Evolutionary conservation across 1,140 invertebrate genomes (phyloP), one percentile per base, ranked within the genome.

Genomic region (Orussus abietinus): DNA sequence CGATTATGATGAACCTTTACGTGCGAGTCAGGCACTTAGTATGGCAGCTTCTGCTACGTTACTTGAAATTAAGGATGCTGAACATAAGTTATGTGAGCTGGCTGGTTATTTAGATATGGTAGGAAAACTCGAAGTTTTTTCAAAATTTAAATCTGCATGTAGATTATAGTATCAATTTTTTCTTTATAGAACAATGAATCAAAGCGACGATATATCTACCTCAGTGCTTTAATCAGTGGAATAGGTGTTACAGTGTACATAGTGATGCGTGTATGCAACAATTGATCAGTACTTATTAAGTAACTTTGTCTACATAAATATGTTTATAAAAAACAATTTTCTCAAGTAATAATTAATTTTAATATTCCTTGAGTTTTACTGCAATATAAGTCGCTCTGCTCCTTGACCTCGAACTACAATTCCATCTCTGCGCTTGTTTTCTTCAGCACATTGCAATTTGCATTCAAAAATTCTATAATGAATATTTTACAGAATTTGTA

Each of bases 371-470:
- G 11, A 41, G 47, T 14, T 25, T 57, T 51, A 71, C 32, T 73
- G 65, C 18, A 77, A 51, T 45, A 77, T 73, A 2, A 77, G 42
- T 7, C 75, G 77, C 54, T 77, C 75, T 4, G 70, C 59, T 10
- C 72, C 74, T 47, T 67, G 61, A 39, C 62, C 63, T 30, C 69
- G 57, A 5, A 66, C 66, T 3, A 77, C 62, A 28, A 72, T 65
- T 21, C 72, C 74, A 37, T 63, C 62, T 9, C 52, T 52, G 38
- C 65, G 53, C 45, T 68, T 71, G 15, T 53, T 62, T 30, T 72
- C 62, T 55, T 75, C 68, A 3, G 62, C 44, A 28, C 60, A 73
- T 38, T 64, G 55, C 32, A 66, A 59, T 54, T 77, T 77, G 15
- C 57, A 63, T 31, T 66, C 58, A 7, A 76, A 65, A 7, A 77